Base-by-base conservation (phyloP, 2,113 vertebrate genomes). In the Malaclemys terrapin region DNA sequence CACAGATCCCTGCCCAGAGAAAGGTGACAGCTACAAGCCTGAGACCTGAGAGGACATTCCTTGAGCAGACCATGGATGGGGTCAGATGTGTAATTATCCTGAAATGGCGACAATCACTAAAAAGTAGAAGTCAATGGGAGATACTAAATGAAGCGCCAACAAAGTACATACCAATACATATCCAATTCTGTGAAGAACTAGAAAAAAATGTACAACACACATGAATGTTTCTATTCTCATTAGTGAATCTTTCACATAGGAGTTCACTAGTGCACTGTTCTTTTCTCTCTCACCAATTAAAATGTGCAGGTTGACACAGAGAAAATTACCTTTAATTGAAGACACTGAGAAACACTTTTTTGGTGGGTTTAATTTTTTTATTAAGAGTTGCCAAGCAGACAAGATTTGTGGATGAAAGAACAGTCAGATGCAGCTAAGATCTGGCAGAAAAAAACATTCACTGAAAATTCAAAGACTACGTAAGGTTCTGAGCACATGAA, bases 121-220 rank as follows among this genome's bases (percentile, higher is more conserved):
- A 56, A 9, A 91, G 9, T 1, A 53, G 25, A 89, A 35, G 14
- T 20, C 31, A 85, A 49, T 0, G 11, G n/a, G 52, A 79, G 80
- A 91, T 9, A 53, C 0, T 2, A 31, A 90, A 11, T 4, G 25
- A 65, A 65, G 31, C n/a, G 13, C 62, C 31, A 65, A 65, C 31
- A n/a, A 65, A 65, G 31, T 17, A 65, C 31, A 65, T 5, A 14
- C 57, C 57, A 62, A 29, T 31, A 65, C 7, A 25, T 38, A 13
- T 13, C 2, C 42, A 2, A 13, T 54, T 52, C 80, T n/a, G 6
- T 0, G 1, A 89, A 84, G 59, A 56, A 0, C 4, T 1, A 0
- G 76, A 59, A 16, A 24, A 52, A 76, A 80, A 0, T 10, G 29
- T 16, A 10, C 53, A 80, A 83, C 0, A 50, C 31, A 38, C 2